Evolutionary conservation across 2,113 vertebrate species (phyloP), one percentile per base, ranked within the genome.

Genomic region (Oncorhynchus mykiss): DNA sequence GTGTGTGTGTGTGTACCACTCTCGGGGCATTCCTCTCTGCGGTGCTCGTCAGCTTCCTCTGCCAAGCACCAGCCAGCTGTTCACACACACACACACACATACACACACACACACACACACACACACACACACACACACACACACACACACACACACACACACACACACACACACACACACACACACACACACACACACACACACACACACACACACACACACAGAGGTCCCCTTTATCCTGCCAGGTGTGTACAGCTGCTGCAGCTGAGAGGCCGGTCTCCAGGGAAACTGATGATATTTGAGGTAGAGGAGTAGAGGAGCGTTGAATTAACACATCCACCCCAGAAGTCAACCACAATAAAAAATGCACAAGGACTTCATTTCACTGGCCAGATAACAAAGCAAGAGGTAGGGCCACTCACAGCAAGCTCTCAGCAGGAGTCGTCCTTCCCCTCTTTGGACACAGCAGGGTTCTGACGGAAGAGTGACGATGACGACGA

Each of bases 1-100:
- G 25, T 24, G 71, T 6, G 71, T 62, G 51, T 72, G 20, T 73
- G 20, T 73, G 72, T 66, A 39, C 62, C 62, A 73, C 1, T 62
- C 67, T 74, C 1, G 1, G 70, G 70, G 77, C 74, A 76, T 75
- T 86, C 80, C 76, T 78, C 67, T 57, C 62, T 60, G 71, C 74
- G 76, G 73, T 69, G 67, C 65, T 57, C 76, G 71, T 54, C 51
- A 54, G 73, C 82, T 70, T 80, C 45, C 45, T 34, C 68, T 71
- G 79, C 72, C 83, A 86, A 83, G 79, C 79, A 82, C 82, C 78
- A 82, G 79, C 87, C 86, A 89, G 87, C 82, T 90, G 90, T 88
- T 88, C 75, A 79, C 69, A 86, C 84, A 31, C 70, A 57, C 68
- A 27, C 72, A 20, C n/a, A 64, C 78, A 57, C 69, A 31, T 5